Percentiles rank a stretch among this genome's conserved stretches.
Conservation (phyloP, 2,113 vertebrate species). For the Dermatemys mawii region DNA sequence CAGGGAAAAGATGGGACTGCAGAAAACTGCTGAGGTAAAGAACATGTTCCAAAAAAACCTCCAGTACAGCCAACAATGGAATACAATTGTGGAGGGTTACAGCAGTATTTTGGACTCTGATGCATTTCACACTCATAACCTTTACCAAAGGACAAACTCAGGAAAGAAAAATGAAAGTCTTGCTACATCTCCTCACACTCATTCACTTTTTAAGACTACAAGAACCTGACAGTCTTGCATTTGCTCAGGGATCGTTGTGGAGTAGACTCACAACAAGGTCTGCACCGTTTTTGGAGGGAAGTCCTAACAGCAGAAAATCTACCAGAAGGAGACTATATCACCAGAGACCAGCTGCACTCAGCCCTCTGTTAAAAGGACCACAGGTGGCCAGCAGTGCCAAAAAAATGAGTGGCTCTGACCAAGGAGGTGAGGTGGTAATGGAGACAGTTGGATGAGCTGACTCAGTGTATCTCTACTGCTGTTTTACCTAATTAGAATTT, state of each 20-base stretch:
- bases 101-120: neutral
- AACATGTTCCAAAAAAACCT: neutral
- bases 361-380: neutral
- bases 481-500: rapidly evolving
- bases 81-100: too few species aligned
- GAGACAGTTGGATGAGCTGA: neutral
- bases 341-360: neutral
- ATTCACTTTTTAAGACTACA: neutral
- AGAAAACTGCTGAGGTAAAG: neutral
- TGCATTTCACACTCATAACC: neutral
- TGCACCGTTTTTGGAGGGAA: neutral
- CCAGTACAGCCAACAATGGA: neutral
- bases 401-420: neutral
- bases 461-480: neutral
- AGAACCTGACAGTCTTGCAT: neutral
- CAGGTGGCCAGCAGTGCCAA: neutral
- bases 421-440: rapidly evolving
- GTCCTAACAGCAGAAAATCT: neutral
- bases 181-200: neutral
- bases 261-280: neutral
- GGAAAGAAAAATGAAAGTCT: neutral
- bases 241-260: neutral
- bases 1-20: neutral
- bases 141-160: neutral
- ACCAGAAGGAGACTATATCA: neutral